Evolutionary conservation across 2,888 invertebrate genomes (phyloP), one percentile per base, ranked within the genome.

Genomic region (Chouioia cunea): DNA sequence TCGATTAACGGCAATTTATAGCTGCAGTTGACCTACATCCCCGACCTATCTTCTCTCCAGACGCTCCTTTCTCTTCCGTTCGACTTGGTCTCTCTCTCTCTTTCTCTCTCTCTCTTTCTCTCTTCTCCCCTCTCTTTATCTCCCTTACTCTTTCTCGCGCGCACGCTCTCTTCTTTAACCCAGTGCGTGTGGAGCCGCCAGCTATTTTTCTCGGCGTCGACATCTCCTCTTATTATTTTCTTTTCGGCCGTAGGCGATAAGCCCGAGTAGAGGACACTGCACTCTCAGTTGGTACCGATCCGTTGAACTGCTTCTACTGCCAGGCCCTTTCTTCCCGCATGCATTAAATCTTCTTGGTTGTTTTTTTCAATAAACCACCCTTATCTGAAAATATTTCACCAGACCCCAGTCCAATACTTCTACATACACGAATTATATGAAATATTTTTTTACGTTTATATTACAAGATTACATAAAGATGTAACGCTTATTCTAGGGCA

Each of bases 1-100:
- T 71, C 73, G 73, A 73, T 74, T 74, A 74, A 71, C 58, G 70
- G 53, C 69, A 70, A 74, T 73, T 73, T 71, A 74, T 74, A 73
- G 73, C 66, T 14, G 52, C 57, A 62, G 73, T 23, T 73, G 74
- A 69, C 74, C 75, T 72, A 73, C 63, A 74, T 71, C 62, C 36
- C 46, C 54, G 48, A 50, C 69, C 67, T 57, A 70, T 70, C 65
- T 68, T 65, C 53, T 64, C 54, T 23, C 12, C 44, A 48, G 56
- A 47, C 66, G 59, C 36, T 67, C 57, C 59, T 60, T 62, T 67
- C 70, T 62, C 63, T 50, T 67, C 62, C 27, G 59, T 72, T 73
- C 74, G 60, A 50, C 43, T 54, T 52, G 54, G 50, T 56, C 47
- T 63, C 64, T 63, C 46, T 53, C 69, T 66, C 64, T 65, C 72